These are phyloP conservation scores for Crotalus tigris DNA, from an alignment of 2,113 vertebrate species.

Conservation along the genomic window DNA sequence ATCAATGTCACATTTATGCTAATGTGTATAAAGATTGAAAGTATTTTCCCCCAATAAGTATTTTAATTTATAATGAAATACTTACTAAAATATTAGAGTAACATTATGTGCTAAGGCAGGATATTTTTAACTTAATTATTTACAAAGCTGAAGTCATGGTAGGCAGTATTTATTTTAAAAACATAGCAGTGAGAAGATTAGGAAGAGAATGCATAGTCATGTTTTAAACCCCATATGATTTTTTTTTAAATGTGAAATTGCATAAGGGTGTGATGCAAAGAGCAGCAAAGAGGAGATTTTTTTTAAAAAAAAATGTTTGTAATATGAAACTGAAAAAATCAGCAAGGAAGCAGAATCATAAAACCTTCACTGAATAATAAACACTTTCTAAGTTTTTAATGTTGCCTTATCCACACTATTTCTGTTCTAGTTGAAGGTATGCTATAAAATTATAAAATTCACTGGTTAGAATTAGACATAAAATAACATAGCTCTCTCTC, in stretches of 20 bases:
- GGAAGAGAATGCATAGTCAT: background rate
- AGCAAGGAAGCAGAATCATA: background rate
- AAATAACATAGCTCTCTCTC: background rate
- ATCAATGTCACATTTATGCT: background rate
- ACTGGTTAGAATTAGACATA: background rate
- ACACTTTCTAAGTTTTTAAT: slow-evolving; percentile 2
- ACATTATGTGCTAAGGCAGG: background rate
- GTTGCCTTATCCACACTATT: background rate
- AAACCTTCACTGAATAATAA: background rate
- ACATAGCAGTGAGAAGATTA: background rate
- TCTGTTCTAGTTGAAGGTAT: background rate
- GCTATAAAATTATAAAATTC: background rate
- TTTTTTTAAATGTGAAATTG: background rate
- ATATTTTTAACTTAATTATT: background rate
- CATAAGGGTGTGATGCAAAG: background rate
- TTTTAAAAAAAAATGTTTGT: background rate
- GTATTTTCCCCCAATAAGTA: background rate
- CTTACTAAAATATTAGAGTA: background rate
- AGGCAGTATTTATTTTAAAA: background rate
- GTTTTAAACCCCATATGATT: background rate
- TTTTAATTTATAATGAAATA: slow-evolving; percentile 16
- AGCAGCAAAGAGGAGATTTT: background rate
- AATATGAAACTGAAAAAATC: background rate
- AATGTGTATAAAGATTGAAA: background rate
- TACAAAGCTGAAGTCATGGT: background rate